Conservation (phyloP, 2,888 invertebrate species). For the Tipula confusa region DNA sequence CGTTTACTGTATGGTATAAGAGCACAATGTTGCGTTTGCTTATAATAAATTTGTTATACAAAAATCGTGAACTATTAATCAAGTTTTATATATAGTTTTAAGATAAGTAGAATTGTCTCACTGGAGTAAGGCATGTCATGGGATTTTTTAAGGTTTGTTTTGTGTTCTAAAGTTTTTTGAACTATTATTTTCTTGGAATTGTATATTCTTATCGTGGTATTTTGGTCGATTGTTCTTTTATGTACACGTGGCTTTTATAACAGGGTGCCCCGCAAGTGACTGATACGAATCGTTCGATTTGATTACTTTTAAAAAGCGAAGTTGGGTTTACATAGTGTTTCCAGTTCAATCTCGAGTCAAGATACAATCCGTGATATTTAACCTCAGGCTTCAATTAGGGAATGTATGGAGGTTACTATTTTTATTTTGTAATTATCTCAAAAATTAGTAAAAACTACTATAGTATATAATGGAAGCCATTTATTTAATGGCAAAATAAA, state of each 20-base stretch:
- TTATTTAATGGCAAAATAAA: no score
- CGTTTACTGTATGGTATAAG: neutral
- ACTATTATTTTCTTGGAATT: neutral
- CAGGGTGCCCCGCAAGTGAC: no score
- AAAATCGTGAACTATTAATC: conserved; percentile 25
- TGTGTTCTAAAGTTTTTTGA: neutral
- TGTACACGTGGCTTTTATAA: neutral
- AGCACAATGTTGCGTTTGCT: neutral
- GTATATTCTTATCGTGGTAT: neutral
- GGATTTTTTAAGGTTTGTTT: neutral
- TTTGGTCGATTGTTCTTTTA: neutral
- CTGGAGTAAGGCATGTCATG: neutral
- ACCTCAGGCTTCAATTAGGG: no score
- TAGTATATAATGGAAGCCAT: no score
- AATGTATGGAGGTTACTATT: no score
- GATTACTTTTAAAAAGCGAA: no score
- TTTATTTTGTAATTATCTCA: no score
- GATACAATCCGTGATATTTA: no score
- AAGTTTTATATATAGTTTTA: neutral
- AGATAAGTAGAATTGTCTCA: neutral
- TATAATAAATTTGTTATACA: neutral
- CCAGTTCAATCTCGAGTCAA: no score
- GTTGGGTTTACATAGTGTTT: no score
- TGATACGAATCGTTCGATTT: no score
- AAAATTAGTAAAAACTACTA: no score